Conservation (phyloP, 2,888 invertebrate genomes). For the Lithosia quadra region DNA sequence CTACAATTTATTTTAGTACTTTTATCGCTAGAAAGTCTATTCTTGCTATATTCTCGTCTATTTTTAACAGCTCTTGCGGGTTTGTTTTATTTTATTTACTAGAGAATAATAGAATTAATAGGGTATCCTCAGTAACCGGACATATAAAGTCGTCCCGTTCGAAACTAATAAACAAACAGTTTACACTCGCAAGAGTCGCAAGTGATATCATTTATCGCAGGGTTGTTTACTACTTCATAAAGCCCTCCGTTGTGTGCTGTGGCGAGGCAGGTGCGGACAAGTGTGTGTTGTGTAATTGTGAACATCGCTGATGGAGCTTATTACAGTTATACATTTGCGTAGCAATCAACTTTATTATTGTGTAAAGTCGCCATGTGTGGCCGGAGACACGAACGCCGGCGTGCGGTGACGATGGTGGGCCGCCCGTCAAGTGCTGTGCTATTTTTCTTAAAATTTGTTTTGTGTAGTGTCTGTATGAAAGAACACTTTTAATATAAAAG, state of each 20-base stretch:
- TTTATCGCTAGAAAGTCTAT: too few relatives aligned
- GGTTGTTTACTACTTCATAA: slow-evolving; percentile 1
- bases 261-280: neutral
- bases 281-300: too few relatives aligned
- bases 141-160: neutral
- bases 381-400: neutral
- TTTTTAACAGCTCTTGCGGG: too few relatives aligned
- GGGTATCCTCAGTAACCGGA: neutral
- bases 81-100: too few relatives aligned
- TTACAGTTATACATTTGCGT: neutral
- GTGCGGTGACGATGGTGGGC: neutral
- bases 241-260: neutral
- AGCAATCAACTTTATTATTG: neutral
- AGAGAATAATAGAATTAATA: neutral
- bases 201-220: neutral
- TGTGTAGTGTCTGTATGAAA: too few relatives aligned
- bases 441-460: too few relatives aligned
- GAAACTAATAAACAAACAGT: neutral
- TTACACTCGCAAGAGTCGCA: neutral
- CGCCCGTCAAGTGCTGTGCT: too few relatives aligned
- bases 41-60: too few relatives aligned
- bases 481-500: too few relatives aligned
- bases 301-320: neutral
- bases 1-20: too few relatives aligned
- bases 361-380: neutral